A percentile compares a stretch with the other conserved stretches of the same genome.
These are phyloP conservation scores for Mimachlamys varia DNA, from an alignment of 2,888 invertebrate genomes.

Conservation along the genomic window DNA sequence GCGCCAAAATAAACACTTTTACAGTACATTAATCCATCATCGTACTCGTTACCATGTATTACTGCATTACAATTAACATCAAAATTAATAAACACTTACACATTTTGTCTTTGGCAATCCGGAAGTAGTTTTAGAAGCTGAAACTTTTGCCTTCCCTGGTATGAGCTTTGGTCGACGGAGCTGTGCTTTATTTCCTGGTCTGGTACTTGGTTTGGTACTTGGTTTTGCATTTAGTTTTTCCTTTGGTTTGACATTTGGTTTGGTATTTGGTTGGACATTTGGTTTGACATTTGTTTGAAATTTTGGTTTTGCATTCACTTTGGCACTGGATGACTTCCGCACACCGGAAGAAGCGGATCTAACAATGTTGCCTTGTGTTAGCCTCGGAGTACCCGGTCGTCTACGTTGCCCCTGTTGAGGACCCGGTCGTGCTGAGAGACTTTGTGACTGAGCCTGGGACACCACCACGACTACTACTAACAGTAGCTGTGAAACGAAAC, in stretches of 20 bases:
- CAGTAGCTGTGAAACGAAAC: background rate
- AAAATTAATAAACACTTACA: background rate
- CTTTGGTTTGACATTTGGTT: background rate
- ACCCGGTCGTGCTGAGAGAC: background rate
- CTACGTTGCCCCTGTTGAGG: background rate
- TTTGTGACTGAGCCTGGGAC: background rate
- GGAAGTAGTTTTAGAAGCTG: background rate
- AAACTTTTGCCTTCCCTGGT: background rate
- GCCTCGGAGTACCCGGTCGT: background rate
- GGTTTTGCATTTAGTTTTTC: background rate
- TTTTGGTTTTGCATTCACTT: background rate
- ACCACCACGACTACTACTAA: constrained; percentile 8
- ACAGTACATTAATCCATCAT: too few relatives aligned
- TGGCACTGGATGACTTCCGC: background rate
- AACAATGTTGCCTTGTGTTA: background rate
- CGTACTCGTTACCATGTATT: too few relatives aligned
- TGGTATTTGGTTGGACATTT: background rate
- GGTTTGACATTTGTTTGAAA: background rate
- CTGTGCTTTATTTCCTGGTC: background rate
- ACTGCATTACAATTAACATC: too few relatives aligned
- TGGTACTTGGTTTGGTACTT: background rate
- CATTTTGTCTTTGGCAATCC: background rate
- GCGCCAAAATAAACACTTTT: too few relatives aligned
- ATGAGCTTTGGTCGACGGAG: background rate
- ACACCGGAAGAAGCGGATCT: background rate